Evolutionary conservation across 2,888 invertebrate genomes (phyloP).

Genomic region (Hydraecia micacea): DNA sequence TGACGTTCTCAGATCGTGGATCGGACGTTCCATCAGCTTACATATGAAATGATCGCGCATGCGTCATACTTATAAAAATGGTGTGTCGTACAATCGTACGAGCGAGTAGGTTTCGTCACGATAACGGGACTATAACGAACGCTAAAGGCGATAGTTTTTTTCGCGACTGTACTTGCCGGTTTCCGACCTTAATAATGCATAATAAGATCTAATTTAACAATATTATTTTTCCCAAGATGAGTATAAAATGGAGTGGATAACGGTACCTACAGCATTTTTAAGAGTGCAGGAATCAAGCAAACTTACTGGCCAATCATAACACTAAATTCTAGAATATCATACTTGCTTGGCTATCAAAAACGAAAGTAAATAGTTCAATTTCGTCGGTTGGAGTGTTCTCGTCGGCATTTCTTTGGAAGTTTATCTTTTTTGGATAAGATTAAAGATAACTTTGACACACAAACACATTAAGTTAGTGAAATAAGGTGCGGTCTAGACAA

Average conservation of each 20-base stretch:
- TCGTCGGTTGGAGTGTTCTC: conserved; percentile 16
- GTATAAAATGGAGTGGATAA: conserved; percentile 31
- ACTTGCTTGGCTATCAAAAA: conserved; percentile 11
- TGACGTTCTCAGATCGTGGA: conserved; percentile 44
- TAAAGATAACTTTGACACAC: conserved; percentile 31
- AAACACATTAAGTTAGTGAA: conserved; percentile 14
- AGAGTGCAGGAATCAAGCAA: neutral
- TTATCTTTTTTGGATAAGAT: conserved; percentile 46
- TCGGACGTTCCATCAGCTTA: conserved; percentile 48
- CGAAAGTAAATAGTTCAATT: conserved; percentile 20
- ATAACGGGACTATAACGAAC: conserved; percentile 81
- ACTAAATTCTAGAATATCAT: neutral
- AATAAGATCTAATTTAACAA: conserved; percentile 63
- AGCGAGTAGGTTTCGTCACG: conserved; percentile 68
- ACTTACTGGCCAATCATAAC: neutral
- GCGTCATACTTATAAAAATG: conserved; percentile 81
- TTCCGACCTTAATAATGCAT: conserved; percentile 61
- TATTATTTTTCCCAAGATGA: neutral
- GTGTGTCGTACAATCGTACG: conserved; percentile 68
- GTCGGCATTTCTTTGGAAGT: conserved; percentile 17
- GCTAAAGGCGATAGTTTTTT: conserved; percentile 70
- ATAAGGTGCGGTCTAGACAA: conserved; percentile 60
- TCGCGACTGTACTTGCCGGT: conserved; percentile 61
- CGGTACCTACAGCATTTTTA: conserved; percentile 22
- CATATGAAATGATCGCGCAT: conserved; percentile 70